Evolutionary conservation across 2,113 vertebrate species (phyloP).

Genomic region (Columba janthina): DNA sequence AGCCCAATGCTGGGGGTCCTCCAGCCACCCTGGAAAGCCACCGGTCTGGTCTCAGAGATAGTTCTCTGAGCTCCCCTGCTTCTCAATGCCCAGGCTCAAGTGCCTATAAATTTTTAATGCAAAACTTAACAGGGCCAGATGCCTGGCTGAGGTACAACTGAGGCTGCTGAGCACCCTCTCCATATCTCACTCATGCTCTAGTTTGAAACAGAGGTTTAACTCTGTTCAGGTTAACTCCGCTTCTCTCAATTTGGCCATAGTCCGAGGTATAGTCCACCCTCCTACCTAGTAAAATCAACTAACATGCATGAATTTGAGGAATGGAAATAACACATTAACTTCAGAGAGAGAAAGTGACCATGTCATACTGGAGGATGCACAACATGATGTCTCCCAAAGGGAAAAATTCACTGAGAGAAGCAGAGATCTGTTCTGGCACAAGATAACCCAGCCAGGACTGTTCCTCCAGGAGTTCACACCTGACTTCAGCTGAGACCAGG

Average conservation of each 20-base stretch:
- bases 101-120: neutral
- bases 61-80: accelerated
- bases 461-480: neutral
- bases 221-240: no score
- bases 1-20: neutral
- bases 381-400: neutral
- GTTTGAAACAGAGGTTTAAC: neutral
- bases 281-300: neutral
- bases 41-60: accelerated
- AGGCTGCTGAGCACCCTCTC: neutral
- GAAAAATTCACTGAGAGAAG: neutral
- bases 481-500: neutral
- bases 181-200: neutral
- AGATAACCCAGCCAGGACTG: neutral
- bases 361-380: neutral
- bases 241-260: neutral
- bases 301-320: neutral
- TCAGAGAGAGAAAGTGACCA: neutral
- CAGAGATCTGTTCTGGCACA: neutral
- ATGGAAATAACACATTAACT: neutral
- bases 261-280: neutral
- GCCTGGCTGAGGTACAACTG: neutral
- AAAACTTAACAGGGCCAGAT: neutral
- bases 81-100: neutral
- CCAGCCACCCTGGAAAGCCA: neutral